Conservation (phyloP, 2,888 invertebrate genomes). For the Calliopum simillimum region DNA sequence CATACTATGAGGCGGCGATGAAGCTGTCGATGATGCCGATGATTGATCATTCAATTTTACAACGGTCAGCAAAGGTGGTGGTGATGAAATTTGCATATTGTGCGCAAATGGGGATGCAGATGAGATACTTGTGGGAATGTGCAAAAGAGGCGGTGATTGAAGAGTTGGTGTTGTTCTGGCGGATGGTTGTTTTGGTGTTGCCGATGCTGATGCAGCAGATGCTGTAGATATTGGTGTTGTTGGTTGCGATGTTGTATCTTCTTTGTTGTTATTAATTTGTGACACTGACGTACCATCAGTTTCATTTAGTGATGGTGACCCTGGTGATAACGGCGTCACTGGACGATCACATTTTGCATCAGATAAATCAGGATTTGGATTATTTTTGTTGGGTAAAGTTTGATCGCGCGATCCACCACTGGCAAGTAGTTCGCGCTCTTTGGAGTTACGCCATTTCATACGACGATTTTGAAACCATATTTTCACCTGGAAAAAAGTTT, state of each 20-base stretch:
- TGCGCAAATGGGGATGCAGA: conserved; percentile 26
- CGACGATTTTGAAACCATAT: conserved; percentile 95
- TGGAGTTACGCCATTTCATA: conserved; percentile 98
- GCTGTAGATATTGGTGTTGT: conserved; percentile 31
- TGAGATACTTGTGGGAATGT: conserved; percentile 37
- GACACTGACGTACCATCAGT: conserved; percentile 52
- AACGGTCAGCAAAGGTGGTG: conserved; percentile 58
- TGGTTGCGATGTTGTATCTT: conserved; percentile 34
- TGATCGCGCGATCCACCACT: conserved; percentile 94
- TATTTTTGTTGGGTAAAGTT: conserved; percentile 95
- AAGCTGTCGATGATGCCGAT: conserved; percentile 56
- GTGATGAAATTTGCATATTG: conserved; percentile 52
- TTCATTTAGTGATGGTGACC: conserved; percentile 54
- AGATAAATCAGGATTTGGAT: conserved; percentile 93
- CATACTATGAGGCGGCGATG: conserved; percentile 53
- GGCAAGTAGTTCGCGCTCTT: conserved; percentile 93
- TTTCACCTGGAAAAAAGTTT: conserved; percentile 69
- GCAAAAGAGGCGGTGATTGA: conserved; percentile 51
- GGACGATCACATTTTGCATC: conserved; percentile 88
- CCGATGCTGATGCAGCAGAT: conserved; percentile 38
- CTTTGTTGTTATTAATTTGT: conserved; percentile 41
- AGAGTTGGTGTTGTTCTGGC: conserved; percentile 48
- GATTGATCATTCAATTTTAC: conserved; percentile 58
- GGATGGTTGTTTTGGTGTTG: conserved; percentile 36
- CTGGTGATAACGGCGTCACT: conserved; percentile 69